phyloP scores from a whole-genome alignment of 1,140 invertebrate genomes.

The Pristionchus pacificus region DNA sequence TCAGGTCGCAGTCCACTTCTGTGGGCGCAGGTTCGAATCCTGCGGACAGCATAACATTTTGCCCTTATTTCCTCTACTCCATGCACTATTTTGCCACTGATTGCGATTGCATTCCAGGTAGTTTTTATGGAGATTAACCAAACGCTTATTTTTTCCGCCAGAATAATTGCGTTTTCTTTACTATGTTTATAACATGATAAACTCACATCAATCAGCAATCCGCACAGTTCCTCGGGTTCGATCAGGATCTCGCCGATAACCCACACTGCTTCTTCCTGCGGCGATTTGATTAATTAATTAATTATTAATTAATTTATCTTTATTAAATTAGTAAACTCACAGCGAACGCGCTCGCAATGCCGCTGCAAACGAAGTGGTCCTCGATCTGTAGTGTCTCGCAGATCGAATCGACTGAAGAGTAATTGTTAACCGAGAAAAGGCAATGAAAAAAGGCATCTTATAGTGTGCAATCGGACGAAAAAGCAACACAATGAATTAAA shows the following conservation, averaged over 20 bases:
- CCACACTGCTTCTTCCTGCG: slow-evolving; percentile 45
- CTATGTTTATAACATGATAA: background rate
- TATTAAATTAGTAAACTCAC: too few species aligned
- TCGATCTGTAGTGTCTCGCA: slow-evolving; percentile 34
- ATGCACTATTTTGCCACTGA: too few species aligned
- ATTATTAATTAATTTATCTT: too few species aligned
- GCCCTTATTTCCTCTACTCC: too few species aligned
- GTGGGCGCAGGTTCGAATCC: slow-evolving; percentile 52
- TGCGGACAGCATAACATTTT: too few species aligned
- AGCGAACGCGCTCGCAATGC: slow-evolving; percentile 35
- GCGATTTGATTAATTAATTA: background rate
- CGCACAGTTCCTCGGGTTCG: slow-evolving; percentile 43
- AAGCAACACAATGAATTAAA: too few species aligned
- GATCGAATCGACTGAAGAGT: slow-evolving; percentile 18
- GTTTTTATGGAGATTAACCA: too few species aligned
- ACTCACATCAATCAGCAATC: slow-evolving; percentile 32
- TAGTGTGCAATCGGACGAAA: too few species aligned
- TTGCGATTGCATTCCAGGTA: too few species aligned
- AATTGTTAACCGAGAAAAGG: background rate
- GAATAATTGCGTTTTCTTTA: slow-evolving; percentile 32
- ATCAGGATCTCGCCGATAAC: slow-evolving; percentile 38
- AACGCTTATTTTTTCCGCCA: too few species aligned
- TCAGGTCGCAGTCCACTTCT: slow-evolving; percentile 76
- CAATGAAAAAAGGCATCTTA: too few species aligned
- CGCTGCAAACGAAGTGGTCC: slow-evolving; percentile 40